These are phyloP conservation scores for Drosophila sordidula DNA, from an alignment of 2,888 invertebrate species.

Conservation along the genomic window DNA sequence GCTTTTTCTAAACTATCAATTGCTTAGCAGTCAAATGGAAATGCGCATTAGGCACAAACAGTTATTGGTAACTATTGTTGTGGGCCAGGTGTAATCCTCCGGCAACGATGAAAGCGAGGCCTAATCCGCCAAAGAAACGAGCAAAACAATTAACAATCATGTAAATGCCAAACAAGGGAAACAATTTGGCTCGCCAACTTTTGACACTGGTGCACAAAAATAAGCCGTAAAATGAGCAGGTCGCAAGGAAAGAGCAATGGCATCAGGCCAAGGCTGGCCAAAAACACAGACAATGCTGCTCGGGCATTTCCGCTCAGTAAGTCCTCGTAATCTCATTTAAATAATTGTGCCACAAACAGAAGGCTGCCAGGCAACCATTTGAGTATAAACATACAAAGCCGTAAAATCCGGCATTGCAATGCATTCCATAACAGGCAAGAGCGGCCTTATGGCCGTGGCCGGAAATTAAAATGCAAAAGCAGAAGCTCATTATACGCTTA, in stretches of 20 bases:
- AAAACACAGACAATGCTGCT: conserved; percentile 48
- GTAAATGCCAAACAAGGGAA: conserved; percentile 24
- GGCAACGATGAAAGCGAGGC: conserved; percentile 4
- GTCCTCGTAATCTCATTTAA: conserved; percentile 77
- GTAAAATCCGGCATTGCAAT: conserved; percentile 31
- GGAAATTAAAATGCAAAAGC: conserved; percentile 81
- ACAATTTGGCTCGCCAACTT: conserved; percentile 43
- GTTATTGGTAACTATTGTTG: conserved; percentile 21
- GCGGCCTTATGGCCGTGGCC: conserved; percentile 37
- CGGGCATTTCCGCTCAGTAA: conserved; percentile 71
- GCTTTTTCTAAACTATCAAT: background rate
- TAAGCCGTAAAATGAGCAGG: conserved; percentile 20
- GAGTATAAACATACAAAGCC: conserved; percentile 38
- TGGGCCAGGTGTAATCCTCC: conserved; percentile 11
- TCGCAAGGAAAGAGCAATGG: conserved; percentile 34
- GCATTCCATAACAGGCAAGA: conserved; percentile 23
- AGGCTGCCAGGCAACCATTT: conserved; percentile 20
- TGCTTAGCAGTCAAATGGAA: conserved; percentile 30
- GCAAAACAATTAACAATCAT: conserved; percentile 35
- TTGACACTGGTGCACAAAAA: conserved; percentile 30
- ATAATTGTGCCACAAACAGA: conserved; percentile 72
- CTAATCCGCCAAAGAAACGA: conserved; percentile 3
- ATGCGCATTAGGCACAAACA: conserved; percentile 35
- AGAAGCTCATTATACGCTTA: conserved; percentile 74
- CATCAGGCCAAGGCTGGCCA: conserved; percentile 22